Base-by-base conservation (phyloP, 2,888 invertebrate species). In the Cremastinae sp. region DNA sequence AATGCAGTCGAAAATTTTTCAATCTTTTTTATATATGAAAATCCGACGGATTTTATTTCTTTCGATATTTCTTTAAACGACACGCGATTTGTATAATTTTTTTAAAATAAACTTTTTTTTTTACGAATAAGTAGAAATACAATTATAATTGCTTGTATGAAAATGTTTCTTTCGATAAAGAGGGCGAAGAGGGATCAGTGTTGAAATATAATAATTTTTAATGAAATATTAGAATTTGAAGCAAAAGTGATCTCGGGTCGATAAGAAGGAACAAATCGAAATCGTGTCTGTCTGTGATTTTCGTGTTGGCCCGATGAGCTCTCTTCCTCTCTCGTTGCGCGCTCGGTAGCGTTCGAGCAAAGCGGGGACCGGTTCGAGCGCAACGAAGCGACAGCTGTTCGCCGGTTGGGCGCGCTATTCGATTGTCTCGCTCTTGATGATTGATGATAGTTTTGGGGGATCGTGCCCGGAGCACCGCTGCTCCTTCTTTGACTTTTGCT, bases 381-480 rank as follows among this genome's bases (percentile, higher is more conserved):
- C 82, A 87, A 84, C 84, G 90, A 87, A 90, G 91, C 91, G 91
- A 92, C 92, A 92, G 92, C 92, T 92, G 92, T 91, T 91, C 91
- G 81, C 86, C 87, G 88, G 85, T 86, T 84, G 86, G 86, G 85
- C 84, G 85, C 84, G 90, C 90, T 89, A 90, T 91, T 91, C 92
- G 92, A 92, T 92, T 92, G 92, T 89, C 89, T 89, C 89, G 89
- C 86, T 85, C 86, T 87, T 87, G 88, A 92, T 92, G 92, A 92
- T 92, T 92, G 92, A 92, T 92, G 92, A 92, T 91, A 90, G 89
- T 90, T 90, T 90, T 90, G 91, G 70, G 70, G 91, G 91, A 91
- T 90, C 79, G 90, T 77, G 79, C 82, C 81, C 80, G 81, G 82
- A 75, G 80, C 28, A 28, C 77, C 79, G 75, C 75, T 80, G 77